Evolutionary conservation across 2,113 vertebrate genomes (phyloP), one percentile per base, ranked within the genome.

Genomic region (Cnemophilus loriae): DNA sequence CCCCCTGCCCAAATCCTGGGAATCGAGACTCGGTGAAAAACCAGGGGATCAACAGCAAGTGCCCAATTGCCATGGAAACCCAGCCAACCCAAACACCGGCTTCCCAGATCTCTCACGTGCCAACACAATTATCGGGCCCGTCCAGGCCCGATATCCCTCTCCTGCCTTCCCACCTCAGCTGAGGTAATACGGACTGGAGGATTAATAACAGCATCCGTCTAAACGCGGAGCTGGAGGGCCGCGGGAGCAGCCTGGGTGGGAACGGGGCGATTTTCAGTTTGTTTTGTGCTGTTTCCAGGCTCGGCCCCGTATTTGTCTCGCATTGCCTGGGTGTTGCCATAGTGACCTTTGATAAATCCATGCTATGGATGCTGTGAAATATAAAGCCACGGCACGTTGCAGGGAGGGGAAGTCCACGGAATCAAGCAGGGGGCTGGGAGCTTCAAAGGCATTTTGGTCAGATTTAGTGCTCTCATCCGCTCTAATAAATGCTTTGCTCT

Each of bases 231-330:
- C 39, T 32, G 85, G 28, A 76, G 75, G 69, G 74, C 33, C 26
- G 11, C 26, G 42, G 67, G 67, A 42, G 50, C 87, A 75, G 78
- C 9, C 75, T 39, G 94, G 91, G 50, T 95, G 91, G 91, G 87
- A 96, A 90, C 90, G 11, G 59, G 70, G 53, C 10, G 16, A 52
- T 85, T 67, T 67, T 88, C 37, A 4, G 95, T 96, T 96, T 96
- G 93, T 96, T 96, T 95, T 85, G 91, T 37, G 79, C 75, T 30
- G 96, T 96, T 96, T 96, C 96, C 70, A 96, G 94, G 92, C 85
- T 95, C 89, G 11, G 50, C 80, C 4, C 8, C 21, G 13, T 79
- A 88, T 87, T 96, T 96, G 89, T 90, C 96, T 88, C 5, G 5
- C 76, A 49, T 71, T 42, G 96, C 95, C 90, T 41, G 92, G 56